phyloP scores from a whole-genome alignment of 2,888 invertebrate genomes.

The Tridacna crocea region DNA sequence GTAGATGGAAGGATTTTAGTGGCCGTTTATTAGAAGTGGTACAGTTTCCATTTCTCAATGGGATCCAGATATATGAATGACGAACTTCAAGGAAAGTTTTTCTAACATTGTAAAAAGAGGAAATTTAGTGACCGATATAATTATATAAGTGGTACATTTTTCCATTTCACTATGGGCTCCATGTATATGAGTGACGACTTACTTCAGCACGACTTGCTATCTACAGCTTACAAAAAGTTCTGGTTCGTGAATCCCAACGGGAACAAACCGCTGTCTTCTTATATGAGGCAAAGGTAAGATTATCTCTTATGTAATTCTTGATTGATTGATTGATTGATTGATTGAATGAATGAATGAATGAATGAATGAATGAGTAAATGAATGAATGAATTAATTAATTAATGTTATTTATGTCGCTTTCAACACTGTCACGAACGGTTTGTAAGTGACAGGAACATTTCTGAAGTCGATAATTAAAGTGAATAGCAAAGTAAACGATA shows the following conservation, averaged over 20 bases:
- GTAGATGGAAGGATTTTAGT: too few relatives aligned
- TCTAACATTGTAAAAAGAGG: neutral
- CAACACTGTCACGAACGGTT: too few relatives aligned
- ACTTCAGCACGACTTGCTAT: constrained; percentile 42
- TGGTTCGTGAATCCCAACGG: constrained; percentile 44
- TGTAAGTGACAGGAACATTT: too few relatives aligned
- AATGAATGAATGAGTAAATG: too few relatives aligned
- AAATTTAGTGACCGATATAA: neutral
- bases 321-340: neutral
- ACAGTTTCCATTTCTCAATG: too few relatives aligned
- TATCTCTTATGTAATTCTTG: neutral
- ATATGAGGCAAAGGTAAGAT: constrained; percentile 31
- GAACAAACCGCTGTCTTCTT: constrained; percentile 4
- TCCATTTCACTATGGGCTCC: constrained; percentile 52
- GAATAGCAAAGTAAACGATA: too few relatives aligned
- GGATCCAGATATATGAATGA: too few relatives aligned
- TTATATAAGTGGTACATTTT: neutral
- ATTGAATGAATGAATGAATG: neutral
- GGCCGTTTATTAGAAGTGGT: too few relatives aligned
- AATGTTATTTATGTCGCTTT: too few relatives aligned
- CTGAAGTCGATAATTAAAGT: too few relatives aligned
- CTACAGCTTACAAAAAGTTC: constrained; percentile 60
- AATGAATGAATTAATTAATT: too few relatives aligned
- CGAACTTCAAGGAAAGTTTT: neutral
- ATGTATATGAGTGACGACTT: constrained; percentile 65